Base-by-base conservation (phyloP, 2,113 vertebrate species). In the Triplophysa tibetana region DNA sequence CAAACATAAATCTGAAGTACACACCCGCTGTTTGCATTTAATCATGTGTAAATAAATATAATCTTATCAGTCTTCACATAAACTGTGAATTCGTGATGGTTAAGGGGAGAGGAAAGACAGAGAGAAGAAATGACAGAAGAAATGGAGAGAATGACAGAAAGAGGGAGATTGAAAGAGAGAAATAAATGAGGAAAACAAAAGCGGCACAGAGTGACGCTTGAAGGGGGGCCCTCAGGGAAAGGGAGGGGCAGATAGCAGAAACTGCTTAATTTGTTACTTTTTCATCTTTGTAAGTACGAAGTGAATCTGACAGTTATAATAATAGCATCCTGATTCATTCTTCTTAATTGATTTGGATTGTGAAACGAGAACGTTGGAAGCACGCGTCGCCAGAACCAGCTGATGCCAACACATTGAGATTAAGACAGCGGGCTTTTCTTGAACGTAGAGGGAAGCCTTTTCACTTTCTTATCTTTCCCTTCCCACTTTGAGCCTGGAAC, bases 231-330 rank as follows among this genome's bases (percentile, higher is more conserved):
- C 79, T 74, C 33, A n/a, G 68, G 63, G 69, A 60, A 62, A 77
- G 78, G 82, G 82, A 79, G 73, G 81, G 78, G 75, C 79, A 70
- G 81, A 75, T 68, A 75, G 70, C 62, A 84, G 81, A 82, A 83
- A 58, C 50, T 16, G 52, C 89, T 89, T 88, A 84, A 83, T 91
- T 92, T 91, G 88, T 91, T 90, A 89, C 81, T 87, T 85, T 81
- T 87, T 85, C 84, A 82, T 87, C 85, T 89, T 89, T 90, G 88
- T 90, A 85, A 86, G 88, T 88, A 89, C 91, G 86, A 87, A 90
- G 82, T 87, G 89, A 90, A 91, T 88, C 84, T 93, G 91, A 91
- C 91, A 91, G 92, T 89, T 85, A 90, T 89, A 90, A 91, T 91
- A 91, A 91, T 90, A 85, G 81, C 86, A 85, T 86, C 86, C 87